These are phyloP conservation scores for Polypedilum vanderplanki DNA, from an alignment of 1,140 invertebrate genomes.

Conservation along the genomic window DNA sequence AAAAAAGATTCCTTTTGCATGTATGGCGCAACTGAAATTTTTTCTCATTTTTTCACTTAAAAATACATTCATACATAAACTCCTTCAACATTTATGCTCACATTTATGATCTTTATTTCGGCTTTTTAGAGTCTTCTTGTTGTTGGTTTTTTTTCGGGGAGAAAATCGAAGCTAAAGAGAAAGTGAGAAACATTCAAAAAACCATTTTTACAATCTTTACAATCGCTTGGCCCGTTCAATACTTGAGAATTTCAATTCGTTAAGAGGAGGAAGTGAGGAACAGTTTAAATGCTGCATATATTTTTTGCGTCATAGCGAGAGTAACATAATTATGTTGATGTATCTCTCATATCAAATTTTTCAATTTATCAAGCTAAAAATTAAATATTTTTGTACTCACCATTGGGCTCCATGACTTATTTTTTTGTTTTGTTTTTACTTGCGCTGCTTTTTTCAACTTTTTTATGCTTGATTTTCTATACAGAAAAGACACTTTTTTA, in stretches of 20 bases:
- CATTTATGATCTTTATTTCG: conserved; percentile 14
- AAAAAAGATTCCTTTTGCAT: not conserved
- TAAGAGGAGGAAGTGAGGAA: too few species aligned
- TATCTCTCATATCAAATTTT: too few species aligned
- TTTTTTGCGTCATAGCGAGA: too few species aligned
- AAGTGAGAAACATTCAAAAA: conserved; percentile 24
- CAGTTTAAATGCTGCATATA: too few species aligned
- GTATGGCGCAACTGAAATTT: not conserved
- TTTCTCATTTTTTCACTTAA: not conserved
- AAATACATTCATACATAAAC: not conserved
- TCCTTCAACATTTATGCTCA: not conserved
- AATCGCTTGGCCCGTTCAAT: too few species aligned
- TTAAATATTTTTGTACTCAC: conserved; percentile 9
- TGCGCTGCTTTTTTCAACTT: not conserved
- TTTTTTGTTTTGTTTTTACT: conserved; percentile 23
- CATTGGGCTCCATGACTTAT: conserved; percentile 21
- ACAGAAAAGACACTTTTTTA: not conserved
- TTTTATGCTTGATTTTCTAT: not conserved
- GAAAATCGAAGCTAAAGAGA: conserved; percentile 25
- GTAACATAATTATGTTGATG: too few species aligned
- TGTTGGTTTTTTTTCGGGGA: not conserved
- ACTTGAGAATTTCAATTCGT: too few species aligned
- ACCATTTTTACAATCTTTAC: not conserved
- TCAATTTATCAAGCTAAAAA: not conserved
- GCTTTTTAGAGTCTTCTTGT: not conserved